Evolutionary conservation across 2,888 invertebrate species (phyloP), one percentile per base, ranked within the genome.

Genomic region (Zygogramma bicolorata): DNA sequence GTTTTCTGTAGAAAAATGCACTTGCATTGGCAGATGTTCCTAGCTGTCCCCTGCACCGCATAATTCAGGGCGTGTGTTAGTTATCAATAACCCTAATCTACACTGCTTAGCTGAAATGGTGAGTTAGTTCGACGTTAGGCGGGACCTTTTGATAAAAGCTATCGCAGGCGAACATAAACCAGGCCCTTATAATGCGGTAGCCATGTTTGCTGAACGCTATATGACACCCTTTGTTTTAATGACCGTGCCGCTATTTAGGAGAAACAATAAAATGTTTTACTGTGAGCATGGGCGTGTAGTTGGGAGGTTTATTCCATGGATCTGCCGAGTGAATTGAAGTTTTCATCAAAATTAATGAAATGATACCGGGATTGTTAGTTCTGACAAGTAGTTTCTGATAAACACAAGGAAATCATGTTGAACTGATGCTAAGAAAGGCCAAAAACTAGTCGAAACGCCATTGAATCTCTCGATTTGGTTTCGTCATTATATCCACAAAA

Each of bases 141-240:
- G 76, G 78, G 65, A 59, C 76, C 70, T 71, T 77, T 76, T 76
- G 79, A 80, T 80, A 73, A 31, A 34, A 77, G 79, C 80, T 78
- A 79, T 70, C 74, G 67, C 68, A 59, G 68, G 46, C 65, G 70
- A 77, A 83, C 82, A 83, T 82, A 81, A 83, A 84, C 80, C 84
- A 84, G 84, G 76, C 82, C 82, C 81, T 81, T 67, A 34, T 81
- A 81, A 82, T 81, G 84, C 76, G 82, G 84, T 83, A 83, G 84
- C 84, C 84, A 84, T 84, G 82, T 84, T 84, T 83, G 80, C 80
- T 80, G 79, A 81, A 78, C 80, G 77, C 78, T 81, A 74, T 77
- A 74, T 72, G 68, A 75, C 77, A 73, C 70, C 68, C 74, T 74
- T 76, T 73, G 74, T 75, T 76, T 76, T 75, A 75, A 63, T 72